These are phyloP conservation scores for Beris morrisii DNA, from an alignment of 2,888 invertebrate genomes.

Conservation along the genomic window DNA sequence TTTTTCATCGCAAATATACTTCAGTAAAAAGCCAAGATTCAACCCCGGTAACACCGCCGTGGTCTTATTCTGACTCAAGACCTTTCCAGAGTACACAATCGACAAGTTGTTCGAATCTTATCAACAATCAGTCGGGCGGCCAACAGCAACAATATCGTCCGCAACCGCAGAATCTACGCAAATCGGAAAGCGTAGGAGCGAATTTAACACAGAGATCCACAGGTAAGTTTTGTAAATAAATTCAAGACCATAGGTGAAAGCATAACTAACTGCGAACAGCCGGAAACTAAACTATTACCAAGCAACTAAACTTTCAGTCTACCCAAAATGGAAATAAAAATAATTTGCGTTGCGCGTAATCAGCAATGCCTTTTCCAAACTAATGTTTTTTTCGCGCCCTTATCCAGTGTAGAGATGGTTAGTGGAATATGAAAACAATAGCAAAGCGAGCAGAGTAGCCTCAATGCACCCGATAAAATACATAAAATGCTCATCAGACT, in stretches of 20 bases:
- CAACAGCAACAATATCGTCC: constrained; percentile 2
- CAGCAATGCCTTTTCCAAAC: too few species aligned
- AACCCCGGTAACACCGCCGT: constrained; percentile 43
- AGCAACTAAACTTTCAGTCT: too few species aligned
- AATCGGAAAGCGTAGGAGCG: constrained; percentile 77
- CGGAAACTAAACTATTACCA: too few species aligned
- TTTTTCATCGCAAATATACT: constrained; percentile 58
- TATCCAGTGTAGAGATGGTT: too few species aligned
- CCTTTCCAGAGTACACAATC: constrained; percentile 59
- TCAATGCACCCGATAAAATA: too few species aligned
- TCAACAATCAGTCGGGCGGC: constrained; percentile 46
- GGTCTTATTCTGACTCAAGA: constrained; percentile 44
- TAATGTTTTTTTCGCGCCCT: too few species aligned
- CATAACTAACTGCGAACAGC: too few species aligned
- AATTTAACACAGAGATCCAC: constrained; percentile 13
- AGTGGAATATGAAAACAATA: too few species aligned
- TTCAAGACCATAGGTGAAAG: background rate
- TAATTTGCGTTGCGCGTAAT: too few species aligned
- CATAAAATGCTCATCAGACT: too few species aligned
- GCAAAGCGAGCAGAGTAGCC: too few species aligned
- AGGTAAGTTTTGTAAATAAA: constrained; percentile 12
- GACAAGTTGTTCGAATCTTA: constrained; percentile 61
- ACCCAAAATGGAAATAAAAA: too few species aligned
- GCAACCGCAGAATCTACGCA: constrained; percentile 59
- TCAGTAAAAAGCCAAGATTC: constrained; percentile 40